Evolutionary conservation across 2,888 invertebrate genomes (phyloP), one percentile per base, ranked within the genome.

Genomic region (Drosophila lutescens): DNA sequence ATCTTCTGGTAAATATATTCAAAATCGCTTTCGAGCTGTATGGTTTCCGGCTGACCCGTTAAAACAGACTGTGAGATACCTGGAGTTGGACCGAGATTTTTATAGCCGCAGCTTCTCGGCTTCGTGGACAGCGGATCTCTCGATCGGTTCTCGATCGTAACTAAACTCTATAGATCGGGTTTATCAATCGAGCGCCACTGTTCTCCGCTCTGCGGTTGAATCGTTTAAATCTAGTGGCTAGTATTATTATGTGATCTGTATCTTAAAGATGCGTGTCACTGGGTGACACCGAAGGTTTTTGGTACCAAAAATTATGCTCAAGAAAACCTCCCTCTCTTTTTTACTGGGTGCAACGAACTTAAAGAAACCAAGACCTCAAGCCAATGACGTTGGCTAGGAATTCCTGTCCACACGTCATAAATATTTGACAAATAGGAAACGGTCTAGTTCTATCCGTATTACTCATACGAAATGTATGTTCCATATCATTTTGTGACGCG

Each of bases 271-370:
- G 62, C 81, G 74, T 74, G 70, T 72, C 69, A 81, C 66, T 79
- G 51, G 81, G 72, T 70, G 63, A 70, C 53, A 74, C 74, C 54
- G 50, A 65, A 40, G 36, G 34, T 41, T 58, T 68, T 47, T 4
- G 46, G 54, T 20, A n/a, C 36, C 17, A 50, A 38, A 38, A 56
- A 26, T 32, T 68, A 63, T 66, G 62, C n/a, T 56, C 34, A 12
- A 34, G 32, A 57, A 44, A 59, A 62, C 50, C 38, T 61, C 12
- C 53, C 38, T 61, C 12, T 58, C 4, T 13, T 7, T 26, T 46
- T 34, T 10, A 23, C 20, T 43, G 40, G 23, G 86, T 63, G 65
- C 78, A 78, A 63, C 80, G 76, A 83, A 80, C 81, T 26, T 6
- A 36, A 12, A 17, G 1, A 47, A 26, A 4, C 60, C 56, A 66